Base-by-base conservation (phyloP, 2,888 invertebrate species). In the Xylophagus ater region DNA sequence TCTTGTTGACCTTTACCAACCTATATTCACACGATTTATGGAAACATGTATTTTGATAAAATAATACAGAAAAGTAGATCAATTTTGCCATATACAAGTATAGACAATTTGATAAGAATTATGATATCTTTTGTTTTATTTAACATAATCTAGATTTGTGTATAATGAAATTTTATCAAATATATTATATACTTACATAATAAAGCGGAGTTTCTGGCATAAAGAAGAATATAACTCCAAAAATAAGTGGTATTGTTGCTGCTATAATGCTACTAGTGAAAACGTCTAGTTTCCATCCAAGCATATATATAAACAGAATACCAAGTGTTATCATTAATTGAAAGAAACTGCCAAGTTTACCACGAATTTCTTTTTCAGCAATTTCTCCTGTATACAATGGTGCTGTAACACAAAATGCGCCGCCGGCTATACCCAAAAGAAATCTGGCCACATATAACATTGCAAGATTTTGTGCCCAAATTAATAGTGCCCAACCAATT, bases 151-250 rank as follows among this genome's bases (percentile, higher is more conserved):
- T n/a, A n/a, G n/a, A n/a, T n/a, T n/a, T n/a, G n/a, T n/a, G n/a
- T n/a, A n/a, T n/a, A n/a, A n/a, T n/a, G n/a, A n/a, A n/a, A n/a
- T n/a, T n/a, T 66, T 80, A 3, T n/a, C n/a, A n/a, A n/a, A n/a
- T n/a, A n/a, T n/a, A n/a, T n/a, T 6, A 32, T 8, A 34, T 0
- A 47, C 56, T 56, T 46, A 84, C 69, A 47, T 77, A 68, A 57
- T 72, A 85, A 19, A 76, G 74, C 0, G 93, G 92, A 4, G 85
- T 78, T 62, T 93, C 93, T 0, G 92, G 93, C 76, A 90, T 83
- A 51, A 85, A 81, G 52, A 81, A 72, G 62, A 88, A 83, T 3
- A 80, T 65, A 0, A 69, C 50, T 1, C 76, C 77, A 50, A 86
- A 82, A 4, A 84, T 50, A 1, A 86, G 54, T 0, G 89, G 65